Evolutionary conservation across 2,113 vertebrate species (phyloP).

Genomic region (Semicossyphus pulcher): DNA sequence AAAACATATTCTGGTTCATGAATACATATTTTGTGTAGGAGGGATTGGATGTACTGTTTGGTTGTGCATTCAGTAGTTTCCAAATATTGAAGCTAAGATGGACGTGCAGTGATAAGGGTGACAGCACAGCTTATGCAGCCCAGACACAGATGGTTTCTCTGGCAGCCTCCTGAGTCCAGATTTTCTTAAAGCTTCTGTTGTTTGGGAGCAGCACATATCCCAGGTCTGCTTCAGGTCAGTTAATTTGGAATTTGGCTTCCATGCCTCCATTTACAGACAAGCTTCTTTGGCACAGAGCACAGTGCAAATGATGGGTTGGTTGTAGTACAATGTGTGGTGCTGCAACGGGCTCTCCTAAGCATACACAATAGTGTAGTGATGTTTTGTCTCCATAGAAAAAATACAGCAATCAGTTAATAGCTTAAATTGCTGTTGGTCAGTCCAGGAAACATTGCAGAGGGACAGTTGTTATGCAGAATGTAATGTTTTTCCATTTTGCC

Average conservation of each 20-base stretch:
- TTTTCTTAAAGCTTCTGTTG: constrained; percentile 67
- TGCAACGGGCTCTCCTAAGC: constrained; percentile 20
- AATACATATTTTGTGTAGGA: background rate
- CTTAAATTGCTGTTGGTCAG: constrained; percentile 19
- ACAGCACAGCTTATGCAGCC: constrained; percentile 66
- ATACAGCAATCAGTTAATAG: constrained; percentile 26
- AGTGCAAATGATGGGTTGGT: constrained; percentile 55
- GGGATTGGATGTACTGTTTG: constrained; percentile 16
- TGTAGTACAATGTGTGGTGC: constrained; percentile 49
- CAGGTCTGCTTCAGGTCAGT: constrained; percentile 66
- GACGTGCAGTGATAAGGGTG: constrained; percentile 57
- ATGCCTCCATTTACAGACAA: constrained; percentile 55
- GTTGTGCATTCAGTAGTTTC: constrained; percentile 33
- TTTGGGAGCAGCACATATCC: constrained; percentile 58
- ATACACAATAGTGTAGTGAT: constrained; percentile 15
- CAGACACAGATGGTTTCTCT: constrained; percentile 73
- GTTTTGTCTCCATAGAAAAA: constrained; percentile 46
- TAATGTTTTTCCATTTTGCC: background rate
- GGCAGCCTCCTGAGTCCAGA: constrained; percentile 64
- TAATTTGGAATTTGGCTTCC: constrained; percentile 70
- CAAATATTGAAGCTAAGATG: constrained; percentile 56
- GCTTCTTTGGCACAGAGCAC: constrained; percentile 54
- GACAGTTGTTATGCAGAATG: background rate
- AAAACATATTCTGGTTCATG: constrained; percentile 6
- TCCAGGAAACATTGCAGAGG: constrained; percentile 1